Evolutionary conservation across 1,140 invertebrate genomes (phyloP), one percentile per base, ranked within the genome.

Genomic region (Thaumatotibia leucotreta): DNA sequence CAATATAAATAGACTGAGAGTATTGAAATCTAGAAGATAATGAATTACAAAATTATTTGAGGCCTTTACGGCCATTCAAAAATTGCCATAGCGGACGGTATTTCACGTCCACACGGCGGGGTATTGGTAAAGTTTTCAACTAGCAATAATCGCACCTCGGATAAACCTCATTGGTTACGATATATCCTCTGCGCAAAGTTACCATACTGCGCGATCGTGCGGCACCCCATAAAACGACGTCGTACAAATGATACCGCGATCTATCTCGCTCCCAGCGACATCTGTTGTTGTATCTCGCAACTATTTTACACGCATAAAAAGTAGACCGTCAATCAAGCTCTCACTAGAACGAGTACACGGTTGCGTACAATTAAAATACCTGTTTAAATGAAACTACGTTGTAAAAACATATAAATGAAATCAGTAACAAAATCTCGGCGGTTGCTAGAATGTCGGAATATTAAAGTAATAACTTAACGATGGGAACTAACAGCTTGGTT

Each of bases 111-210:
- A 93, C 95, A 93, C 93, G 95, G 95, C 96, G 96, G 96, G 96
- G 96, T 97, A 97, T 97, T 97, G 96, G 96, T 96, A 95, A 95
- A 95, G 95, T 96, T 96, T 96, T 96, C 95, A 96, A 96, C 94
- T 95, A 96, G 95, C 94, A 96, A 96, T 96, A 95, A 96, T 95
- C 95, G 94, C 95, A 95, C 94, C 95, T 96, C 95, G 93, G 95
- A 94, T 94, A 88, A 93, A 94, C 95, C 93, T 96, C 95, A 96
- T 96, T 94, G 95, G 95, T 96, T 95, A 95, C 94, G 94, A 95
- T 95, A 95, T 94, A 93, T 94, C 94, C 94, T 92, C 94, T 94
- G 94, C 93, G 93, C 94, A 94, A 94, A 94, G 94, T 93, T 94
- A 82, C 87, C 32, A 22, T 11, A 2, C n/a, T 39, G 14, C 2